Conservation (phyloP, 2,888 invertebrate genomes). For the Harmothoe impar region DNA sequence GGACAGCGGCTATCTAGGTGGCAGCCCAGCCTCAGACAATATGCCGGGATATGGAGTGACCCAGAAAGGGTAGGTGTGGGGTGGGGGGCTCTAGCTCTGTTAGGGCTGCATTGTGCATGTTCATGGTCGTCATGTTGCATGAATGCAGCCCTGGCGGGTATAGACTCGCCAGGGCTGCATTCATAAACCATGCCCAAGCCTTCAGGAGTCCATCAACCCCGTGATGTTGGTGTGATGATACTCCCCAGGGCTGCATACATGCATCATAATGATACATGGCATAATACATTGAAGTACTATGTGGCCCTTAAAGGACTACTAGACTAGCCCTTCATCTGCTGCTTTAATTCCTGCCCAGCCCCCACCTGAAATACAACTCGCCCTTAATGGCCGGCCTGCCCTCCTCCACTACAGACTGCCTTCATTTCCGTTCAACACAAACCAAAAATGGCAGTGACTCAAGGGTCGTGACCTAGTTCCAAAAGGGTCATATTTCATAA, state of each 20-base stretch:
- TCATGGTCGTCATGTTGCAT: too few relatives aligned
- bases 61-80: neutral
- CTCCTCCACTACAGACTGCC: constrained; percentile 27
- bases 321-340: neutral
- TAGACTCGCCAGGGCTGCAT: too few relatives aligned
- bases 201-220: too few relatives aligned
- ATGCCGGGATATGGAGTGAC: constrained; percentile 40
- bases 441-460: constrained; percentile 61
- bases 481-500: constrained; percentile 60
- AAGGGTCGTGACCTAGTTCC: constrained; percentile 60
- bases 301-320: neutral
- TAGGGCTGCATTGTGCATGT: too few relatives aligned
- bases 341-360: constrained; percentile 53
- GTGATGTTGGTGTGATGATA: too few relatives aligned
- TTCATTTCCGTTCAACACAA: constrained; percentile 62
- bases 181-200: too few relatives aligned
- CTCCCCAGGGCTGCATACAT: too few relatives aligned
- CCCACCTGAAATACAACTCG: constrained; percentile 59
- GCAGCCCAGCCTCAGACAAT: constrained; percentile 37
- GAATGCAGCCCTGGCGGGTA: too few relatives aligned
- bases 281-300: too few relatives aligned
- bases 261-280: too few relatives aligned
- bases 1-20: constrained; percentile 51
- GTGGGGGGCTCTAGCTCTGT: too few relatives aligned
- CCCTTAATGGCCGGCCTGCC: constrained; percentile 35